Evolutionary conservation across 2,888 invertebrate species (phyloP), one percentile per base, ranked within the genome.

Genomic region (Heliconius aoede): DNA sequence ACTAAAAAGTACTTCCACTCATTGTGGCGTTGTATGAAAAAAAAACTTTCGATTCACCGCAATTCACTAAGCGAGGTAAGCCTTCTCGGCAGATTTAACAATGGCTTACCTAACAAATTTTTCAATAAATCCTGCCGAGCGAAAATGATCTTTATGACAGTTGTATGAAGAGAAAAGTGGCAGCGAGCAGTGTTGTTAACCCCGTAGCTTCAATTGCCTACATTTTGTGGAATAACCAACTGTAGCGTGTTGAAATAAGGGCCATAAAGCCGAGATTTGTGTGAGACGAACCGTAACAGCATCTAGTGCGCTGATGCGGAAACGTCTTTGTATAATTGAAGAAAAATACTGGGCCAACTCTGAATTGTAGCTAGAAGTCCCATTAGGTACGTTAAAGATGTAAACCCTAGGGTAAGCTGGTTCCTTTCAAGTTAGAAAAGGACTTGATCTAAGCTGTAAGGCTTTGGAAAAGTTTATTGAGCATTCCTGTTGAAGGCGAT

Each of bases 31-130:
- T 76, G 78, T 80, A 76, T 78, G 76, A 80, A 75, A 73, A 79
- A n/a, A 77, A 78, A 76, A 74, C 78, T 73, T 77, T 74, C 78
- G 74, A 77, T 80, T 74, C 80, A 74, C 79, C 73, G 74, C 80
- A 77, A 80, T 79, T 76, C 79, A 79, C 79, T 80, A 78, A 78
- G 74, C 76, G 74, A 74, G 79, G 78, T 76, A 75, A 80, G 76
- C 76, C 80, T 80, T 72, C 79, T 79, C 80, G 76, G 80, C 79
- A 80, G 76, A 80, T 80, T 80, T 80, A 80, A 80, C 80, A 80
- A 80, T 79, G 76, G 65, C 75, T 58, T 73, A 78, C 78, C 73
- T 40, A 65, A 71, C 80, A 72, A 74, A 32, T 5, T 51, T n/a
- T 55, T 32, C 1, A 32, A 9, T 2, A 51, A 64, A 18, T 32